phyloP scores from a whole-genome alignment of 2,113 vertebrate genomes.

The Rhizomys pruinosus region DNA sequence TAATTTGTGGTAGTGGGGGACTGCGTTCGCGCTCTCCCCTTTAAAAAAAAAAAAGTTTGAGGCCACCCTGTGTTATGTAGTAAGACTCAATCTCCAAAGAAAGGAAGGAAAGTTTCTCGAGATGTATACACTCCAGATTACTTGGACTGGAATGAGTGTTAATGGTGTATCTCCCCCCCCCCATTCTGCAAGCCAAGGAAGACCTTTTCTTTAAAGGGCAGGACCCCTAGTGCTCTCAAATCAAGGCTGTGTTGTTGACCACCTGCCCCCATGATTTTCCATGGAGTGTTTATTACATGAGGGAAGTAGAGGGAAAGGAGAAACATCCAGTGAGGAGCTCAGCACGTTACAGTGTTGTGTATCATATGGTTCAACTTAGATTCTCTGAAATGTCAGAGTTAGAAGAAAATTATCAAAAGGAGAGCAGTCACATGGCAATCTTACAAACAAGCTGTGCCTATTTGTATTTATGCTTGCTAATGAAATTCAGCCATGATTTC shows the following conservation, averaged over 20 bases:
- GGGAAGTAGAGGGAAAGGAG: slow-evolving; percentile 59
- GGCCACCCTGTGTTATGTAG: background rate
- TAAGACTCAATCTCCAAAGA: background rate
- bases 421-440: slow-evolving; percentile 71
- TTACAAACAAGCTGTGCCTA: slow-evolving; percentile 84
- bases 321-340: slow-evolving; percentile 76
- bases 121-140: slow-evolving; percentile 84
- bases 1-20: too few relatives aligned
- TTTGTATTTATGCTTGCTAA: slow-evolving; percentile 87
- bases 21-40: too few relatives aligned
- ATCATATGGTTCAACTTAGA: slow-evolving; percentile 85
- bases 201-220: slow-evolving; percentile 85
- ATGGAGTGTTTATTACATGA: slow-evolving; percentile 67
- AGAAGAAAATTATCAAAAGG: slow-evolving; percentile 80
- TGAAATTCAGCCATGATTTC: slow-evolving; percentile 85
- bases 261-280: slow-evolving; percentile 66
- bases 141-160: slow-evolving; percentile 84
- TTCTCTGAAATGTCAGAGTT: slow-evolving; percentile 83
- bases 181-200: slow-evolving; percentile 82
- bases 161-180: slow-evolving; percentile 78
- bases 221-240: slow-evolving; percentile 83
- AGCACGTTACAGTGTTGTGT: slow-evolving; percentile 64
- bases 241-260: slow-evolving; percentile 80
- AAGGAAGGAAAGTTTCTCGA: slow-evolving; percentile 58
- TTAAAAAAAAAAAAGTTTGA: too few relatives aligned